Evolutionary conservation across 2,888 invertebrate species (phyloP).

Genomic region (Chorisops tibialis): DNA sequence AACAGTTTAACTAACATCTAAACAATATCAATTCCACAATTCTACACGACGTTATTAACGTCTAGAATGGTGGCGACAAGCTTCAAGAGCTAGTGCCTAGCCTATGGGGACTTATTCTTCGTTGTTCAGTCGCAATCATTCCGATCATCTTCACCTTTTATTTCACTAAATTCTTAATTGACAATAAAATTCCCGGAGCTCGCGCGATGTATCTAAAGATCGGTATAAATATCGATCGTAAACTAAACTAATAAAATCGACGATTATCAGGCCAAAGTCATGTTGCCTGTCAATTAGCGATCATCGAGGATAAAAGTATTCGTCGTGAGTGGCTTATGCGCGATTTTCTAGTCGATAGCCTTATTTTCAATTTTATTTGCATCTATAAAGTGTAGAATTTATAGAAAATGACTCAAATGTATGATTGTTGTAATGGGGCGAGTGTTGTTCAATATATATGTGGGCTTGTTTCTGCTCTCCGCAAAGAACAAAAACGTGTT

Average conservation of each 20-base stretch:
- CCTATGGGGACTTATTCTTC: background rate
- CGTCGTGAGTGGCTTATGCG: constrained; percentile 4
- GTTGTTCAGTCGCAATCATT: background rate
- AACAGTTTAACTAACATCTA: constrained; percentile 5
- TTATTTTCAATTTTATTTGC: too few species aligned
- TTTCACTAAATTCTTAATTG: too few species aligned
- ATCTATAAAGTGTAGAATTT: too few species aligned
- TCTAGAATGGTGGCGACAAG: too few species aligned
- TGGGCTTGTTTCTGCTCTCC: too few species aligned
- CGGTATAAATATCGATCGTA: background rate
- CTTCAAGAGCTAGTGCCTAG: background rate
- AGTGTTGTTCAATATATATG: too few species aligned
- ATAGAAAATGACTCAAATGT: too few species aligned
- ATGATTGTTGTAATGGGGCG: too few species aligned
- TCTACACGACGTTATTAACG: too few species aligned
- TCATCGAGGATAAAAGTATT: background rate
- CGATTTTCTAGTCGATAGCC: background rate
- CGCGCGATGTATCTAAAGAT: background rate
- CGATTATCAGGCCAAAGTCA: constrained; percentile 2
- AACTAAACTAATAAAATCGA: constrained; percentile 6
- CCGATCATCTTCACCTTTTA: background rate
- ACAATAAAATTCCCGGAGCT: too few species aligned
- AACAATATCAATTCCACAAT: too few species aligned
- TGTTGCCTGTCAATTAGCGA: constrained; percentile 2
- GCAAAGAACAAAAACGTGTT: too few species aligned